Base-by-base conservation (phyloP, 1,140 invertebrate genomes). In the Hydropsyche tenuis region DNA sequence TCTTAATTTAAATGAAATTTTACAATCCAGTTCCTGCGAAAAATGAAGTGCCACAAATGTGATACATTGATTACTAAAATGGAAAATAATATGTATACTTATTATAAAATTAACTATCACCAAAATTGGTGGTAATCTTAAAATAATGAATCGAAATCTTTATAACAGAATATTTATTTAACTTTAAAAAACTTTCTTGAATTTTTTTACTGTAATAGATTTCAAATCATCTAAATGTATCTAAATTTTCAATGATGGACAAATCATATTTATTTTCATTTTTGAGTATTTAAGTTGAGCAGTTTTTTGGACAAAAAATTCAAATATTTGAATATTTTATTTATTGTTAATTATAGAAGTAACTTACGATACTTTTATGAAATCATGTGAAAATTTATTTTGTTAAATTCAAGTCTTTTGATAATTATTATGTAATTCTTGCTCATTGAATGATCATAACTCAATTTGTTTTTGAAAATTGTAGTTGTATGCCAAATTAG, bases 21-120 rank as follows among this genome's bases (percentile, higher is more conserved):
- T 7, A 64, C 30, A 42, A 63, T 7, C 72, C 45, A 75, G 74
- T 75, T 75, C 74, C 74, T 75, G 46, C 69, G 18, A 30, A 70
- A 75, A 75, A 75, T 69, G 53, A 75, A 75, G 74, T 75, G 74
- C 74, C 74, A 75, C 68, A 56, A 16, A 53, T 60, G 22, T 60
- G 22, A 60, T 48, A 16, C 11, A 48, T 48, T 37, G 30, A 37
- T 4, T 37, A 37, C 30, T 48, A 60, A 12, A 60, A 22, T 22
- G 16, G 11, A 23, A 56, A 25, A 60, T 22, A 60, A 60, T 14
- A 60, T 56, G 22, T 20, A 18, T 16, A 18, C 1, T 22, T 60
- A 22, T 60, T 23, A 11, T 25, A 9, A 25, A 25, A 14, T 18
- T 25, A 27, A 60, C 23, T 53, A 18, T 7, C 25, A 20, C 18